A percentile compares a stretch with the other conserved stretches of the same genome.
These are phyloP conservation scores for Anthoscopus minutus DNA, from an alignment of 2,113 vertebrate species.

Conservation along the genomic window DNA sequence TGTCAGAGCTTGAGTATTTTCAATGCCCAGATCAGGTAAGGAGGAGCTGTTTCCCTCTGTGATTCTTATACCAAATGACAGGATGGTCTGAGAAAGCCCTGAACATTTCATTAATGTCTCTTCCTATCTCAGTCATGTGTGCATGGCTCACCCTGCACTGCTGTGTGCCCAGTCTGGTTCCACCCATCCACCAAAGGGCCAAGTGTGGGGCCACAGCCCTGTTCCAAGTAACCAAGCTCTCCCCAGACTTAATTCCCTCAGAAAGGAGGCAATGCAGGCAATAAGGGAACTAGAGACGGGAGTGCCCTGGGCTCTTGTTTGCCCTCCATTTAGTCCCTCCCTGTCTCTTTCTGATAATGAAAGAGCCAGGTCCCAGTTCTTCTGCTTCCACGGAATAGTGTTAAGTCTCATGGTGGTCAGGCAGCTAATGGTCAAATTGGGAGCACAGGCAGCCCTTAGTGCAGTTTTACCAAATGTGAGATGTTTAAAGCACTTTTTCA, in stretches of 20 bases:
- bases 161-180: not conserved
- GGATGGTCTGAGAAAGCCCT: slow-evolving; percentile 27
- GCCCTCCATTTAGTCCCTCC: not conserved
- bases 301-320: not conserved
- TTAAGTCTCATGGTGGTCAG: not conserved
- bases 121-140: not conserved
- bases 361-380: not conserved
- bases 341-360: not conserved
- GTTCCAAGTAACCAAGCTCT: not conserved
- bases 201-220: not conserved
- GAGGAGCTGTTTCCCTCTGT: not conserved
- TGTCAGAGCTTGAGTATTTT: not conserved
- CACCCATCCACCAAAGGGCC: not conserved
- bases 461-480: not conserved
- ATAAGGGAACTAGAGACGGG: not conserved
- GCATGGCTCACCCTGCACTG: not conserved
- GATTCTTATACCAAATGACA: slow-evolving; percentile 31
- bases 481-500: not conserved
- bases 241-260: not conserved
- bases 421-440: not conserved
- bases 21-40: not conserved
- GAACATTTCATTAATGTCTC: not conserved
- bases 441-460: not conserved
- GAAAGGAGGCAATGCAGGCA: not conserved
- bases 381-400: not conserved